These are phyloP conservation scores for Antheraea yamamai DNA, from an alignment of 2,888 invertebrate species.

Conservation along the genomic window DNA sequence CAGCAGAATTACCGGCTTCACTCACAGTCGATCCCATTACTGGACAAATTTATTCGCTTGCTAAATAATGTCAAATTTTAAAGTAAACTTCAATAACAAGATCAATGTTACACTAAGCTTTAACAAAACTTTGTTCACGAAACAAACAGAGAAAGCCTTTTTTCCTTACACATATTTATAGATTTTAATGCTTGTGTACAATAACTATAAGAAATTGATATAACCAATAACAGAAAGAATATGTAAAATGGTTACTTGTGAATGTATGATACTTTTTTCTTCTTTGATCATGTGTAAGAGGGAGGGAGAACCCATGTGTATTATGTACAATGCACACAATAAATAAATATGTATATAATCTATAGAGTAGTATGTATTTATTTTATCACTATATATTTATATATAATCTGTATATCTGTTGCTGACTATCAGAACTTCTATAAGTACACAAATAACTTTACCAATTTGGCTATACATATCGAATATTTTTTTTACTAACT, in stretches of 20 bases:
- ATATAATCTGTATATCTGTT: too few species aligned
- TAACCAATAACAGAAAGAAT: neutral
- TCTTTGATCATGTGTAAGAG: neutral
- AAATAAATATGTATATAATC: neutral
- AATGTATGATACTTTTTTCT: neutral
- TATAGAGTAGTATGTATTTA: neutral
- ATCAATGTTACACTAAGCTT: neutral
- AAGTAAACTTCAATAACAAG: neutral
- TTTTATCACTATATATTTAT: too few species aligned
- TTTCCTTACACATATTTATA: neutral
- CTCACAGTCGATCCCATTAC: constrained; percentile 75
- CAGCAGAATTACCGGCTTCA: constrained; percentile 78
- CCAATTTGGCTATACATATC: too few species aligned
- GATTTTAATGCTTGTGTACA: neutral
- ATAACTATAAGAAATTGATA: neutral
- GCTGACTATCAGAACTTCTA: too few species aligned
- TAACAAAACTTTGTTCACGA: neutral
- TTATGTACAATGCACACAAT: neutral
- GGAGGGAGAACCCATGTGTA: neutral
- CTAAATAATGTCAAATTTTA: constrained; percentile 52
- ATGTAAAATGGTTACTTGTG: neutral
- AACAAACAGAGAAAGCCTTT: neutral
- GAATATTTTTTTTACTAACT: too few species aligned
- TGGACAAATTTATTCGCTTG: constrained; percentile 70
- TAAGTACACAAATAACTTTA: too few species aligned